Evolutionary conservation across 2,888 invertebrate genomes (phyloP), one percentile per base, ranked within the genome.

Genomic region (Tolmerus cingulatus): DNA sequence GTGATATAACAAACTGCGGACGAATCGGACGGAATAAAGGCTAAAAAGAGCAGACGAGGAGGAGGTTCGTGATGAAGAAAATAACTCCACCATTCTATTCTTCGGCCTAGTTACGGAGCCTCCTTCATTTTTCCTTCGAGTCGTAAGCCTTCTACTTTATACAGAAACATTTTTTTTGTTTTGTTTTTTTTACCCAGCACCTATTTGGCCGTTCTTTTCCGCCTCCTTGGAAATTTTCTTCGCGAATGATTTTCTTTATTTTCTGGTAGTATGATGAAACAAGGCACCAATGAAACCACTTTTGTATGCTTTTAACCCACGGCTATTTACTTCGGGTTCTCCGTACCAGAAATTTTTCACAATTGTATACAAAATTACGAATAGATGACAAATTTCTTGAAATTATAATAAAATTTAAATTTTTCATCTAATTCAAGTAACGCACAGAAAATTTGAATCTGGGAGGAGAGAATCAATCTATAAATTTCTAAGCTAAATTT

Each of bases 101-200:
- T 40, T 12, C 51, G 16, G 51, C 51, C 51, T 51, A 51, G n/a
- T 19, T 82, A 81, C 81, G 57, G 57, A 51, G 81, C 78, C 37
- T 14, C 81, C 55, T 34, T 82, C 37, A 82, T 82, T 82, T 82
- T 82, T 82, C 81, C 34, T 82, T 82, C 55, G 55, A 55, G 37
- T 55, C 51, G 43, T 16, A 46, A 16, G 43, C 43, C 4, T 46
- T 51, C n/a, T 51, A 16, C 51, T 51, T 46, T 46, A 46, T 46
- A 46, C 16, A 46, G 5, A 51, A n/a, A n/a, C 0, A 1, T 19
- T n/a, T 51, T 51, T 51, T n/a, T 51, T 19, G n/a, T 51, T 5
- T 51, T 51, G 1, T 51, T n/a, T 40, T 40, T 40, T 16, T 16
- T 7, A 51, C 51, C 16, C 51, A 19, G n/a, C 7, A n/a, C 51